These are phyloP conservation scores for Agriopis leucophaearia DNA, from an alignment of 2,888 invertebrate genomes.

Conservation along the genomic window DNA sequence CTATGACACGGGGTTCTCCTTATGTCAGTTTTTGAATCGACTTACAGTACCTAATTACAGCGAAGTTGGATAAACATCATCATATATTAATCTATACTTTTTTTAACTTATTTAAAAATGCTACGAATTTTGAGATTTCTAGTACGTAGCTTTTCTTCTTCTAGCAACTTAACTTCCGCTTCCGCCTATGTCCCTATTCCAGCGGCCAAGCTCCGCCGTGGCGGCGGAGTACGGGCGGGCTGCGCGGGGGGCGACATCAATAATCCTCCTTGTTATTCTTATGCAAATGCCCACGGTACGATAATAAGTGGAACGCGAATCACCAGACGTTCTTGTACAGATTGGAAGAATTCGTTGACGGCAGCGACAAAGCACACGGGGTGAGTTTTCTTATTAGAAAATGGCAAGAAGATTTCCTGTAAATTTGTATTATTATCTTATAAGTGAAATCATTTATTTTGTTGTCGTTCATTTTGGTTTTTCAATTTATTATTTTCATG, in stretches of 20 bases:
- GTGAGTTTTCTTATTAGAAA: conserved; percentile 21
- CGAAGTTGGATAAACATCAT: too few relatives aligned
- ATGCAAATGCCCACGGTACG: conserved; percentile 84
- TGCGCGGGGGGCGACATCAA: conserved; percentile 73
- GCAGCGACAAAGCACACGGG: conserved; percentile 47
- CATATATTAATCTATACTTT: too few relatives aligned
- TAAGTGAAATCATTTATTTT: too few relatives aligned
- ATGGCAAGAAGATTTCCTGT: not conserved
- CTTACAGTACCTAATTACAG: too few relatives aligned
- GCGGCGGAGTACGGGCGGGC: conserved; percentile 42
- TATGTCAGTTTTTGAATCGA: too few relatives aligned
- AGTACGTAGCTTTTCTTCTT: not conserved
- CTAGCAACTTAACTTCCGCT: conserved; percentile 11
- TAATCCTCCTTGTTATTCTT: conserved; percentile 86
- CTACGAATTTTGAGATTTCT: too few relatives aligned
- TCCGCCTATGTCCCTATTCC: conserved; percentile 39
- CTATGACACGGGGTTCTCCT: too few relatives aligned
- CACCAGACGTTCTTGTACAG: conserved; percentile 82
- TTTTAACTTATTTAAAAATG: too few relatives aligned
- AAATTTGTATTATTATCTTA: not conserved
- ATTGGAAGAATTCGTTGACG: conserved; percentile 80
- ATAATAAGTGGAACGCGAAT: conserved; percentile 85
- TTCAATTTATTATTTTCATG: too few relatives aligned
- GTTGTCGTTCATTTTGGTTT: too few relatives aligned
- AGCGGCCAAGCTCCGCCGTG: conserved; percentile 36